Base-by-base conservation (phyloP, 1,140 invertebrate species). In the Protaetia brevitarsis region DNA sequence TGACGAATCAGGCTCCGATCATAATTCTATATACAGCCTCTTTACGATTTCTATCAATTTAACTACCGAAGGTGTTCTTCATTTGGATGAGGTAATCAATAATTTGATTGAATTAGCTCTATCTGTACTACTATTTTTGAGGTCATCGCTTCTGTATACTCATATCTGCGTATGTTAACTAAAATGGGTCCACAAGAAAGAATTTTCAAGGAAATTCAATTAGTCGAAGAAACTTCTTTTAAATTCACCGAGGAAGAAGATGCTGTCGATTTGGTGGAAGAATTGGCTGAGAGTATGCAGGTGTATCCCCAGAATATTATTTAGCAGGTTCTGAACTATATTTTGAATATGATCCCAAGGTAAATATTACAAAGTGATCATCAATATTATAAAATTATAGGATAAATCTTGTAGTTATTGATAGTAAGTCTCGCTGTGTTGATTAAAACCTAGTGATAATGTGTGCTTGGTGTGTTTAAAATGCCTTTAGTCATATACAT, bases 261-360 rank as follows among this genome's bases (percentile, higher is more conserved):
- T 30, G 84, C 93, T 0, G 79, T 84, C 0, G 89, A 94, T n/a
- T 88, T 93, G 73, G 93, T 94, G 0, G 89, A 93, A 80, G 79
- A 84, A 13, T 68, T 96, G 8, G 85, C 85, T 26, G 87, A 93
- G 75, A 87, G 86, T 63, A 93, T 94, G 89, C 92, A 94, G 51
- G 84, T 87, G 70, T 95, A 87, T 78, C 85, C 88, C 84, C 90
- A 0, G 80, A 86, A 73, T 87, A 95, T 76, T 92, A 93, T 71
- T 82, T 97, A 21, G 88, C 87, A 16, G 92, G 90, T 0, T 82
- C 82, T 23, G 83, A 88, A 63, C 76, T 95, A 0, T 88, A 88
- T 76, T 90, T 88, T 65, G 89, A 95, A 66, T 97, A 90, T 76
- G 83, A 93, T 73, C 88, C 92, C 4, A 84, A 90, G 67, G 81